Conservation (phyloP, 2,797 vertebrate genomes). For the Brotogeris chrysoptera region DNA sequence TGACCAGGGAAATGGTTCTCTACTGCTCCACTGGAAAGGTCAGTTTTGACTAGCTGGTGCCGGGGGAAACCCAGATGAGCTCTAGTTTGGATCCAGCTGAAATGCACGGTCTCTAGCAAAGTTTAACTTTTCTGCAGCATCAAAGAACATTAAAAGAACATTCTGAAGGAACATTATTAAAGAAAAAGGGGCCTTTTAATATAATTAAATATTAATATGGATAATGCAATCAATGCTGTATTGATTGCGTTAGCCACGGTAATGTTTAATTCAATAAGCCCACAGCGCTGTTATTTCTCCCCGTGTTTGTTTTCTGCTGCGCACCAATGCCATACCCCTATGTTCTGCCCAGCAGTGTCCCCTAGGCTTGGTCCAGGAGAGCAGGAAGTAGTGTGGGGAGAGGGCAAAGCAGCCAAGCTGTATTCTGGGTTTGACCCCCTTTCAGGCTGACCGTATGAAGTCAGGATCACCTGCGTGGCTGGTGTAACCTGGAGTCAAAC, state of each 20-base stretch:
- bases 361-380: neutral
- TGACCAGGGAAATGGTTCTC: neutral
- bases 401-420: neutral
- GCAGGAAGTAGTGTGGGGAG: neutral
- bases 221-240: slow-evolving; percentile 28
- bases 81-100: neutral
- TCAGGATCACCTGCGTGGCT: neutral
- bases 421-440: accelerated
- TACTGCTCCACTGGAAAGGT: neutral
- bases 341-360: neutral
- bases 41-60: neutral
- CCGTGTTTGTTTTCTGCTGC: neutral
- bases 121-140: neutral
- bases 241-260: slow-evolving; percentile 41
- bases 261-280: slow-evolving; percentile 56
- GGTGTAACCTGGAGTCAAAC: neutral
- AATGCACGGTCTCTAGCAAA: neutral
- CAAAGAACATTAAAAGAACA: neutral
- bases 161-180: neutral
- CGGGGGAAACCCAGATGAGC: neutral
- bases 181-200: neutral
- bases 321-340: neutral
- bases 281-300: neutral
- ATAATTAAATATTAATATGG: slow-evolving; percentile 57
- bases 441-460: neutral